A percentile compares a stretch with the other conserved stretches of the same genome.
Conservation (phyloP, 2,113 vertebrate genomes). For the Lynx canadensis region DNA sequence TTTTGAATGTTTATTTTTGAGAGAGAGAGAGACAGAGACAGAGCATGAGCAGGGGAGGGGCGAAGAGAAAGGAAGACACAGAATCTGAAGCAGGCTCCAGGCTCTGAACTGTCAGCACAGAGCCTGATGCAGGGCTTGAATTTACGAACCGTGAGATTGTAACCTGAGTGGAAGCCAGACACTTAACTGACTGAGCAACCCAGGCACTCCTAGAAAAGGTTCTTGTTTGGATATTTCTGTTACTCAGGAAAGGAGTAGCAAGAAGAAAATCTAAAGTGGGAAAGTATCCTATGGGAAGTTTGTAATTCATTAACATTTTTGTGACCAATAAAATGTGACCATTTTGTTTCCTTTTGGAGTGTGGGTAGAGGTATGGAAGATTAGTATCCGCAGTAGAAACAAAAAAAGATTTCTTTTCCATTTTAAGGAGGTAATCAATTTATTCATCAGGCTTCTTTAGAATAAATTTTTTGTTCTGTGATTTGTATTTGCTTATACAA, state of each 20-base stretch:
- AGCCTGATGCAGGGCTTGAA: no score
- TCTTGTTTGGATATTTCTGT: not conserved
- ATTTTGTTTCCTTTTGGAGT: not conserved
- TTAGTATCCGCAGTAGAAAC: not conserved
- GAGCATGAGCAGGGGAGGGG: no score
- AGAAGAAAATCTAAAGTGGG: not conserved
- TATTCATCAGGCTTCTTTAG: not conserved
- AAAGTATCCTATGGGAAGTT: not conserved
- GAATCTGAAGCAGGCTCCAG: no score
- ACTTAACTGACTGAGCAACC: no score
- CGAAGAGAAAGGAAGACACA: no score
- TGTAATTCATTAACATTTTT: not conserved
- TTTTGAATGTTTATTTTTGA: no score
- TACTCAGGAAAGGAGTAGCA: not conserved
- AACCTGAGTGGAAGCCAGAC: no score
- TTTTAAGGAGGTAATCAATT: not conserved
- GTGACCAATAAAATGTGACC: not conserved
- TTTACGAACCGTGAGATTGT: no score
- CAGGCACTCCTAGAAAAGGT: not conserved
- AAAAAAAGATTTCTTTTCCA: not conserved
- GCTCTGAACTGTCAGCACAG: no score
- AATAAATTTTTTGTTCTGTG: not conserved
- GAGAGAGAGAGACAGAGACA: no score
- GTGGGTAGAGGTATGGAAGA: not conserved
- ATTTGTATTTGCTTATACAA: not conserved